Base-by-base conservation (phyloP, 2,888 invertebrate species). In the Ceriagrion tenellum region DNA sequence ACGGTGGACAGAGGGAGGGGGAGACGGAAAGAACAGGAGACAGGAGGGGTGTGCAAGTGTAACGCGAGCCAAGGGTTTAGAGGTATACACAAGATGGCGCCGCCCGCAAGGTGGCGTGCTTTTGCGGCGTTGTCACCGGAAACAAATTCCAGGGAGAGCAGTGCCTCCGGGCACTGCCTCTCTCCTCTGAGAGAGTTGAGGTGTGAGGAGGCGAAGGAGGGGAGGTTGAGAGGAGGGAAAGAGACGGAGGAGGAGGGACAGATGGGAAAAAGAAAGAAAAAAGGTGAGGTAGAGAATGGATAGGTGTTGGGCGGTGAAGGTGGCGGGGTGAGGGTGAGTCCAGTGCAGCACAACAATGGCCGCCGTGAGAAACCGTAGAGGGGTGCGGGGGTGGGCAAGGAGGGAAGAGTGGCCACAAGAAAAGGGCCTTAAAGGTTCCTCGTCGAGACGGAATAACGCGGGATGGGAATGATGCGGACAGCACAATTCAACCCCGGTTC, bases 121-220 rank as follows among this genome's bases (percentile, higher is more conserved):
- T 81, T 81, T 81, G 35, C 81, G 81, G 81, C 81, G 81, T 81
- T 81, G 81, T 81, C 81, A 81, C 81, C 81, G 81, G 81, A 81
- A 81, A 81, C 81, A 26, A 81, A 81, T 81, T 81, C 81, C 81
- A 35, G 81, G 81, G 81, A 81, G 81, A 81, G 81, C 81, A 81
- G 81, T 81, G 81, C 30, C 81, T 81, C 35, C 81, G 30, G 81
- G 81, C 69, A 26, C 47, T 47, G 47, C 47, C 47, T 47, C 47
- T 8, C 8, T 8, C 8, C 47, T 8, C 47, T 47, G 47, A n/a
- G 26, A 69, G 69, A 26, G 69, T 47, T 69, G 69, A 69, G 69
- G 69, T 47, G 47, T 8, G 69, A 20, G n/a, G 69, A n/a, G 69
- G 26, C n/a, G 69, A n/a, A 23, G 63, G 63, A 23, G 63, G 23